A percentile compares a stretch with the other conserved stretches of the same genome.
These are phyloP conservation scores for Plectrocnemia conspersa DNA, from an alignment of 1,140 invertebrate species.

Conservation along the genomic window DNA sequence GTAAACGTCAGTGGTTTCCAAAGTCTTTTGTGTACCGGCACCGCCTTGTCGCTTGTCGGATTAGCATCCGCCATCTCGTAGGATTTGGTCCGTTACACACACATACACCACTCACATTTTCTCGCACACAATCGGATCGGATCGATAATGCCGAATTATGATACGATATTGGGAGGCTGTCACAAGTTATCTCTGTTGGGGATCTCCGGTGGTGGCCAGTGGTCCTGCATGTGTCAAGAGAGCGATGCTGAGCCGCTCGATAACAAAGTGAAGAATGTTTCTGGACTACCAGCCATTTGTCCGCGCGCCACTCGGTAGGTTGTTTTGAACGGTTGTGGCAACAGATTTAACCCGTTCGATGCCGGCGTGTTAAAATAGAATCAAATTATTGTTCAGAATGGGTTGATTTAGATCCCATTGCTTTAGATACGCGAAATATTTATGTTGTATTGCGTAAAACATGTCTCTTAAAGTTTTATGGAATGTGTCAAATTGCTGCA, in stretches of 20 bases:
- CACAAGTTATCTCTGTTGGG: slow-evolving; percentile 6
- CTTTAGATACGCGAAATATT: no score
- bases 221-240: slow-evolving; percentile 9
- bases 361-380: no score
- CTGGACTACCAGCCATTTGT: slow-evolving; percentile 27
- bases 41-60: slow-evolving; percentile 25
- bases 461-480: no score
- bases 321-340: slow-evolving; percentile 18
- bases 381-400: no score
- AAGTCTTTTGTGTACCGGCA: background rate
- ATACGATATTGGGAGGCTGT: background rate
- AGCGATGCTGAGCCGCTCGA: slow-evolving; percentile 2
- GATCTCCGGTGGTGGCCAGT: slow-evolving; percentile 14
- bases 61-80: slow-evolving; percentile 23
- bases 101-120: slow-evolving; percentile 13
- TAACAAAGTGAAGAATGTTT: slow-evolving; percentile 30
- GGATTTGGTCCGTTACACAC: slow-evolving; percentile 26
- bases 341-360: no score
- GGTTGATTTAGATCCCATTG: no score
- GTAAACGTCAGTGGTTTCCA: no score
- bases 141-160: slow-evolving; percentile 26
- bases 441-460: no score
- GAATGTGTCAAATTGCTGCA: no score
- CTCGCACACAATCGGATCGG: slow-evolving; percentile 20
- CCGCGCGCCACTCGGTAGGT: slow-evolving; percentile 9